phyloP scores from a whole-genome alignment of 2,797 vertebrate genomes.

The Smutsia temminckii region DNA sequence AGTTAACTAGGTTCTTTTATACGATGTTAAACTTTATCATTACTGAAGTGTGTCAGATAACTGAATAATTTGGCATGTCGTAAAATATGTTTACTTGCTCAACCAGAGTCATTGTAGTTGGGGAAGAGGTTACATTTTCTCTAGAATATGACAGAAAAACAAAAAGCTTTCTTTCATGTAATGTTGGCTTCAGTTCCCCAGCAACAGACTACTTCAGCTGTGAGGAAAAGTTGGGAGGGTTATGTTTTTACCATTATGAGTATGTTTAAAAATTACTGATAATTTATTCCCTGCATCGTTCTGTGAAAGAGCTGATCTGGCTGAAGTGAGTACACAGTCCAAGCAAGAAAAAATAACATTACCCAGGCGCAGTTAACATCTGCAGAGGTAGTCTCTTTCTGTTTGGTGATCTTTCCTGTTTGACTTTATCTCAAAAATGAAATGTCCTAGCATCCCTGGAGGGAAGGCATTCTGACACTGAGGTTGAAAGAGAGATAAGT shows the following conservation, averaged over 20 bases:
- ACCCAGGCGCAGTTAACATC: neutral
- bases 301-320: neutral
- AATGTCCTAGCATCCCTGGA: neutral
- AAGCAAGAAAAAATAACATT: neutral
- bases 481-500: neutral
- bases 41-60: neutral
- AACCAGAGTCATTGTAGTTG: neutral
- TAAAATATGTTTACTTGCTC: neutral
- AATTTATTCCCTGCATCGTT: neutral
- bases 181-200: neutral
- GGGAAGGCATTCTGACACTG: neutral
- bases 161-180: neutral
- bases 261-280: neutral
- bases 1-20: neutral
- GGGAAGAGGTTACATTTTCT: neutral
- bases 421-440: neutral
- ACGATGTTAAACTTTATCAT: neutral
- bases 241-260: neutral
- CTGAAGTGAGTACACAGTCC: neutral
- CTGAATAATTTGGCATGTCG: neutral
- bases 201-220: neutral
- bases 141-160: neutral
- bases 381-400: neutral
- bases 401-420: neutral
- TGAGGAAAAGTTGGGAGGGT: neutral